phyloP scores from a whole-genome alignment of 1,140 invertebrate species.

The Drosophila bocqueti region DNA sequence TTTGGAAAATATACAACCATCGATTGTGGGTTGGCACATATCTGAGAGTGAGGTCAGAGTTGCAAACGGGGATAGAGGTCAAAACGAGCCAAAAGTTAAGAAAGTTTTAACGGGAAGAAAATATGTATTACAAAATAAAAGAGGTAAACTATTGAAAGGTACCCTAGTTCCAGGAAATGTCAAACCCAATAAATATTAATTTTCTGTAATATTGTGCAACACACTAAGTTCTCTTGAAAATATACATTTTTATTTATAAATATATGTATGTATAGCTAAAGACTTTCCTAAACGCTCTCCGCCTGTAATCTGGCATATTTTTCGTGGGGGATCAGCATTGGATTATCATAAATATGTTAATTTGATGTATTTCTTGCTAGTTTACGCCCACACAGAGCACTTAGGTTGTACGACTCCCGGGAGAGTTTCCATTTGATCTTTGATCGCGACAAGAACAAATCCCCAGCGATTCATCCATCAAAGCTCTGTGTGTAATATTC shows the following conservation, averaged over 20 bases:
- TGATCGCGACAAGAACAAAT: slow-evolving; percentile 36
- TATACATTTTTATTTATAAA: slow-evolving; percentile 13
- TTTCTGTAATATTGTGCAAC: slow-evolving; percentile 9
- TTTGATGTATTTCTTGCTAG: slow-evolving; percentile 29
- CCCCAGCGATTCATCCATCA: slow-evolving; percentile 24
- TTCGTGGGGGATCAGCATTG: not conserved
- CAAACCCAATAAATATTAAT: not conserved
- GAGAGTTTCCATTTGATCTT: slow-evolving; percentile 23
- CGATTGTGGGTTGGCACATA: slow-evolving; percentile 33
- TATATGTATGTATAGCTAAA: not conserved
- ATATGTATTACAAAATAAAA: not conserved
- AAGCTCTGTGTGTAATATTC: slow-evolving; percentile 16
- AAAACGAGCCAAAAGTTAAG: not conserved
- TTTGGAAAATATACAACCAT: slow-evolving; percentile 41
- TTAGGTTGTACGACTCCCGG: slow-evolving; percentile 6
- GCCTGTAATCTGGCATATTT: not conserved
- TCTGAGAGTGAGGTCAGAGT: slow-evolving; percentile 29
- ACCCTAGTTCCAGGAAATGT: not conserved
- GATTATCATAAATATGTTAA: slow-evolving; percentile 39
- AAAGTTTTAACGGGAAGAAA: not conserved
- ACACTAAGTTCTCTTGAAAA: not conserved
- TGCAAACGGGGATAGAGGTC: slow-evolving; percentile 25
- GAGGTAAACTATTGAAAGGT: not conserved
- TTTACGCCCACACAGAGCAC: slow-evolving; percentile 23
- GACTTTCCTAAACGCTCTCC: slow-evolving; percentile 7